These are phyloP conservation scores for Leptarthrus brevirostris DNA, from an alignment of 2,888 invertebrate genomes.

Conservation along the genomic window DNA sequence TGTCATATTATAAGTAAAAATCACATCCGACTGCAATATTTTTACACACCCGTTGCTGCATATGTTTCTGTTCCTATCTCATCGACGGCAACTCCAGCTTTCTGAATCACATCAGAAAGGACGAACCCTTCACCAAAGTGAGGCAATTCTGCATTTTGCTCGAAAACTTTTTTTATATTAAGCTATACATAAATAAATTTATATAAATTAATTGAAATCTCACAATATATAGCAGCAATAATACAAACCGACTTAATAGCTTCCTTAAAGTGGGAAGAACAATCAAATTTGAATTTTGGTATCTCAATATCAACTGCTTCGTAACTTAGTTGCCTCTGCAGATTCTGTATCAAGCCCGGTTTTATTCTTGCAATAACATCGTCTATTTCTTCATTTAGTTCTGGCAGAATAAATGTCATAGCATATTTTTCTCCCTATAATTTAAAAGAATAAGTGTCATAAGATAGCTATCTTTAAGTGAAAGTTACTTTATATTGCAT, in stretches of 20 bases:
- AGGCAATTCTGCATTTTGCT: background rate
- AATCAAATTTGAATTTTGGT: conserved; percentile 2
- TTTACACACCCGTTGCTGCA: background rate
- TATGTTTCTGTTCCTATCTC: background rate
- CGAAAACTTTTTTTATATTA: background rate
- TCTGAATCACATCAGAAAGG: background rate
- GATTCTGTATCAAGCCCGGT: background rate
- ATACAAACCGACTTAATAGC: background rate
- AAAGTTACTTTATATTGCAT: background rate
- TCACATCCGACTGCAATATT: background rate
- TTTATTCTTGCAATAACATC: background rate
- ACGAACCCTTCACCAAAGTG: background rate
- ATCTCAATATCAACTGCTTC: background rate
- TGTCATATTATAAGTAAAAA: background rate
- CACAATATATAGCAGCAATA: too few species aligned
- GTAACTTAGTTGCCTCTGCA: background rate
- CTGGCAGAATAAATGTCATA: too few species aligned
- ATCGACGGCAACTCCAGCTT: background rate
- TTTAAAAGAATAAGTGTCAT: too few species aligned
- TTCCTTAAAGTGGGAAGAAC: background rate
- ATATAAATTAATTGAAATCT: too few species aligned
- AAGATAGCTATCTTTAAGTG: too few species aligned
- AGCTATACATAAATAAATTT: too few species aligned
- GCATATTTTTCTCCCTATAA: background rate
- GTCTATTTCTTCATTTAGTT: background rate